phyloP scores from a whole-genome alignment of 2,797 vertebrate species.

The Amblyraja radiata region DNA sequence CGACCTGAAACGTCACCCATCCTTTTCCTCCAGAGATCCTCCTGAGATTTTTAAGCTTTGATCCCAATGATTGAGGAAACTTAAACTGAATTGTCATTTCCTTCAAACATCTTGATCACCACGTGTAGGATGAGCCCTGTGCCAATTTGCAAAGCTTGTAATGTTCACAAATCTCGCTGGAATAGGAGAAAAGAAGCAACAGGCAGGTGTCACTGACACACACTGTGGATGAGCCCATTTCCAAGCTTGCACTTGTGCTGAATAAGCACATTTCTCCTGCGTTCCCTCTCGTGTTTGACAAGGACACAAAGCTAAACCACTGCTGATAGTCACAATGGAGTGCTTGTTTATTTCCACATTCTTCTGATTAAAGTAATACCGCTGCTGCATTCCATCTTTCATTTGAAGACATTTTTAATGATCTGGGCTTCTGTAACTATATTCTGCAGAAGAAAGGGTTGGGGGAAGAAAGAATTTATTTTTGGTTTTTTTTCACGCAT shows the following conservation, averaged over 20 bases:
- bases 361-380: conserved; percentile 63
- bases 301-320: conserved; percentile 53
- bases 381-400: conserved; percentile 62
- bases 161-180: neutral
- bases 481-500: neutral
- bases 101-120: neutral
- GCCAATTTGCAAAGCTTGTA: neutral
- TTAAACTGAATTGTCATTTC: neutral
- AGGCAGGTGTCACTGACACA: conserved; percentile 32
- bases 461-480: conserved; percentile 15
- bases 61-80: neutral
- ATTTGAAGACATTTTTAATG: conserved; percentile 55
- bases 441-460: neutral
- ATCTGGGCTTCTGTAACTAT: conserved; percentile 23
- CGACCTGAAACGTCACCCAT: too few species aligned
- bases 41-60: neutral
- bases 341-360: conserved; percentile 81
- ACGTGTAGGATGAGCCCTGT: neutral
- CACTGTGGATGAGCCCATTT: conserved; percentile 49
- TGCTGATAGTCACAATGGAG: conserved; percentile 67
- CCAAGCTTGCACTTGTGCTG: conserved; percentile 67
- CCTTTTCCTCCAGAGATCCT: too few species aligned
- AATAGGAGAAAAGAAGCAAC: conserved; percentile 20
- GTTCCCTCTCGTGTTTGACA: conserved; percentile 23
- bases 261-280: conserved; percentile 65